Conservation (phyloP, 2,888 invertebrate species). For the Heliconius erato region DNA sequence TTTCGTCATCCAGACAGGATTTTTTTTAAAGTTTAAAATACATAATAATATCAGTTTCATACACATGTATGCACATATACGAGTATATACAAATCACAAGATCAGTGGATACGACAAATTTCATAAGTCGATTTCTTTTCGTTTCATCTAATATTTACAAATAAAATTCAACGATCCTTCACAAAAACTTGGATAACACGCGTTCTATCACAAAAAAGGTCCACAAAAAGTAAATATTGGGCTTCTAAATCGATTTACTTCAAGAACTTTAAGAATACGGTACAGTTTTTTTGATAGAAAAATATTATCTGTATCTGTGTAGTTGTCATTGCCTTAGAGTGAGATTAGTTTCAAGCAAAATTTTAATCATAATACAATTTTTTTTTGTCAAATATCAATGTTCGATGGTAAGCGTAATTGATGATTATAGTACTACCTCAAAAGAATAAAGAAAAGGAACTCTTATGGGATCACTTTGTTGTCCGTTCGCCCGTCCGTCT, state of each 20-base stretch:
- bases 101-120: constrained; percentile 20
- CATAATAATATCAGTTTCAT: too few species aligned
- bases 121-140: constrained; percentile 27
- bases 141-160: constrained; percentile 25
- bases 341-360: constrained; percentile 36
- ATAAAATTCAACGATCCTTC: constrained; percentile 26
- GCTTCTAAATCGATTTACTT: constrained; percentile 43
- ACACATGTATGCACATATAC: too few species aligned
- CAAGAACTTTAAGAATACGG: constrained; percentile 32
- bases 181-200: constrained; percentile 20
- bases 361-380: neutral
- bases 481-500: too few species aligned
- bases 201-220: constrained; percentile 5
- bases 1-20: too few species aligned
- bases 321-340: constrained; percentile 54
- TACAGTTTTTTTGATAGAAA: constrained; percentile 47
- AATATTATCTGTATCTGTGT: constrained; percentile 39
- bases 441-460: too few species aligned
- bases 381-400: neutral
- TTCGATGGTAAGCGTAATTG: too few species aligned
- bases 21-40: too few species aligned
- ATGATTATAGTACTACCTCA: neutral
- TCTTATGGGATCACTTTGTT: too few species aligned
- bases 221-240: constrained; percentile 38
- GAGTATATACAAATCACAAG: neutral